Evolutionary conservation across 2,888 invertebrate genomes (phyloP), one percentile per base, ranked within the genome.

Genomic region (Monoplex corrugatus): DNA sequence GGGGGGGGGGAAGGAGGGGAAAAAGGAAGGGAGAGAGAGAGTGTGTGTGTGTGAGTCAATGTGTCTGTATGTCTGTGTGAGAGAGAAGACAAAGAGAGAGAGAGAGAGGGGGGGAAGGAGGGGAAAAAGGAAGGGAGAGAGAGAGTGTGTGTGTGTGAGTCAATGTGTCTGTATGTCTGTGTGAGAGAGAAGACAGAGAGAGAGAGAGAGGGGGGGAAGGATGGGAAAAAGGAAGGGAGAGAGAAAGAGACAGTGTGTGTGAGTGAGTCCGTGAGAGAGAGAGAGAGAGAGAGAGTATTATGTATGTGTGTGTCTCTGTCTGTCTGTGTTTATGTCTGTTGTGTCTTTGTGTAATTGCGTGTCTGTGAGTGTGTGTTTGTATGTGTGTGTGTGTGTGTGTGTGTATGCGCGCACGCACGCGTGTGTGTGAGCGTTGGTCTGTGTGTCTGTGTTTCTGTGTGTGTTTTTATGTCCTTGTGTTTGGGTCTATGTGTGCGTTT

Each of bases 361-460:
- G 40, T 38, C 8, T 43, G 38, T 80, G 19, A 35, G 80, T 32
- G 13, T 80, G 2, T 38, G 43, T 16, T 0, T 40, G 80, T 43
- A 23, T 43, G 80, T 80, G 80, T 80, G 2, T 19, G 13, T 45
- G 89, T 87, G 72, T 63, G 63, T 57, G 50, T 16, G 32, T 84
- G 38, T 19, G 45, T n/a, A n/a, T n/a, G n/a, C n/a, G n/a, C n/a
- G n/a, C n/a, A n/a, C n/a, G n/a, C n/a, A n/a, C n/a, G n/a, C n/a
- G 63, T 63, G 63, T 6, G 63, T 6, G 63, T 6, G 63, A 5
- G 23, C 16, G 23, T 10, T 19, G 50, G 23, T 10, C 10, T 1
- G 23, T 50, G 2, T 50, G 19, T 50, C 10, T 50, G 23, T 68
- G n/a, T 28, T 19, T 28, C 23, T 68, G 28, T 28, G 6, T n/a